Base-by-base conservation (phyloP, 2,888 invertebrate species). In the Aphidius colemani region DNA sequence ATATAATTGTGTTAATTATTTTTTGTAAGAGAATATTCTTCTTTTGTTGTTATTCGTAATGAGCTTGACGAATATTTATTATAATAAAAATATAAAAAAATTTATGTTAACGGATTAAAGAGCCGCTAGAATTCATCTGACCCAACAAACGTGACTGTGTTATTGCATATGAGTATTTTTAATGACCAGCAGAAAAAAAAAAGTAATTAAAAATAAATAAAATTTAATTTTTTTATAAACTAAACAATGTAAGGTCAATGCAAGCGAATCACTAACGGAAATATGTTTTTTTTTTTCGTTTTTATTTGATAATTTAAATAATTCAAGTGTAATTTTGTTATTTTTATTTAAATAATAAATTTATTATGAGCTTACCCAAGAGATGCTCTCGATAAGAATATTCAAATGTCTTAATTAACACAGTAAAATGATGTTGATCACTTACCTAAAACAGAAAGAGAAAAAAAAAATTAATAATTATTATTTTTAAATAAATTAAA, bases 391-490 rank as follows among this genome's bases (percentile, higher is more conserved):
- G 57, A 13, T 55, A 43, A 51, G 13, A 30, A 30, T 5, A 30
- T 3, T 30, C 3, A 30, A 30, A 30, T 30, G 5, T 3, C 30
- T 30, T 2, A 30, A 30, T 30, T 30, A 30, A 30, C 30, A 30
- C 30, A 30, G 5, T 30, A 30, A 30, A 5, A 30, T 30, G 5
- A 2, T 30, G 30, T 5, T 30, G 30, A 46, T 46, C 45, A 65
- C 70, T 69, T 65, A 70, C 70, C 70, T 70, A 68, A 59, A 70
- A 70, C 66, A 66, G 46, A 56, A 43, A 59, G 56, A 57, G 58
- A 61, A 59, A 44, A 43, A 6, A 58, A 46, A 53, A 18, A 18
- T 18, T 59, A 61, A 48, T n/a, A 41, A 41, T 57, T 9, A 55
- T 53, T 13, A 11, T 11, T 30, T 30, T 18, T 18, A 18, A 18